Percentiles rank a stretch among this genome's conserved stretches.
Conservation (phyloP, 2,888 invertebrate species). For the Aradus depressus region DNA sequence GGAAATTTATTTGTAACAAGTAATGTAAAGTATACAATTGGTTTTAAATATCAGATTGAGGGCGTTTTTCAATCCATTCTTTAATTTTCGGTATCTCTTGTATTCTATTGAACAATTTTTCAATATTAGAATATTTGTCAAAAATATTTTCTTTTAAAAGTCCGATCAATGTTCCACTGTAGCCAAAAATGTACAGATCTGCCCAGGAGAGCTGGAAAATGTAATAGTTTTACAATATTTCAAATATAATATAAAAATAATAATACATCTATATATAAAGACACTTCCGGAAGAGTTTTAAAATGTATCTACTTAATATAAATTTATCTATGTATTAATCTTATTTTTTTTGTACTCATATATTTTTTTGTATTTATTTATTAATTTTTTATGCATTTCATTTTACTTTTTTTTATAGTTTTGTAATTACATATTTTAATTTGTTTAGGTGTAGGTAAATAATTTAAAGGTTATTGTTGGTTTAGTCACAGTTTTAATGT, state of each 20-base stretch:
- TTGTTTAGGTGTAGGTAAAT: too few species aligned
- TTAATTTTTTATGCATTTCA: neutral
- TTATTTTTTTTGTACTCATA: neutral
- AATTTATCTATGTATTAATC: too few species aligned
- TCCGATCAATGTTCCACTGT: slow-evolving; percentile 41
- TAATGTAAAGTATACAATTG: too few species aligned
- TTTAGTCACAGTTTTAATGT: too few species aligned
- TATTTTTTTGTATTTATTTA: neutral
- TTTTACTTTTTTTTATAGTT: neutral
- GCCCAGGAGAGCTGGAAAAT: slow-evolving; percentile 51
- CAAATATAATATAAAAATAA: slow-evolving; percentile 7
- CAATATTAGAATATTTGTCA: slow-evolving; percentile 45
- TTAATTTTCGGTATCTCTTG: slow-evolving; percentile 47
- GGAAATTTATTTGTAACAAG: neutral
- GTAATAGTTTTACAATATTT: too few species aligned
- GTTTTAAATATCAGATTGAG: slow-evolving; percentile 34
- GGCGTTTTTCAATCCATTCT: slow-evolving; percentile 52
- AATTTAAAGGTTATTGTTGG: too few species aligned
- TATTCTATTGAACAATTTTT: slow-evolving; percentile 45
- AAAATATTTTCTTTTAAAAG: slow-evolving; percentile 45
- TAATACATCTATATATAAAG: neutral
- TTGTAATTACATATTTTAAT: too few species aligned
- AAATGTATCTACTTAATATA: too few species aligned
- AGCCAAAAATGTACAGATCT: slow-evolving; percentile 47
- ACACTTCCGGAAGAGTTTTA: too few species aligned